Evolutionary conservation across 2,113 vertebrate species (phyloP), one percentile per base, ranked within the genome.

Genomic region (Plestiodon gilberti): DNA sequence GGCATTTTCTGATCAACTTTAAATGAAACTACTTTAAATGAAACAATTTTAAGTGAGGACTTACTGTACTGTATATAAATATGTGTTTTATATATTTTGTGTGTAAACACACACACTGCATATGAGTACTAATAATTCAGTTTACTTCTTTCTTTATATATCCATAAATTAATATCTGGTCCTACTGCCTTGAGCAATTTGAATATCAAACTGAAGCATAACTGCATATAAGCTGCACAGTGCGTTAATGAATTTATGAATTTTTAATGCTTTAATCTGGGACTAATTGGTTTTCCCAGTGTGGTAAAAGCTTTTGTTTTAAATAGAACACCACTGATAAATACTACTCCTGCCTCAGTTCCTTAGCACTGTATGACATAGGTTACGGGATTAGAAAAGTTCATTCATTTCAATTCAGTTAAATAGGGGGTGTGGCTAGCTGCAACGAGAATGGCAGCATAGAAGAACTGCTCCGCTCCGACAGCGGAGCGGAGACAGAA

Each of bases 281-380:
- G 57, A 35, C 11, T 81, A 67, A 81, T 81, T 81, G 61, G 38
- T 81, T 81, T 81, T 65, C 62, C 38, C 78, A 81, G 38, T 81
- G 61, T 65, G 38, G 78, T 43, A 65, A 80, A 80, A 43, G 25
- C 35, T 28, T 65, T 48, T 78, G 77, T 65, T 80, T 80, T 28
- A 33, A 78, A 55, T n/a, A n/a, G 17, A 30, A 43, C 76, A n/a
- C 2, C 14, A 23, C 11, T 30, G 15, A 8, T 28, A 48, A 38
- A 67, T 48, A 20, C 17, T 6, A 11, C 62, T 65, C 15, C 7
- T 40, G 48, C 40, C 61, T 14, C 78, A 82, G 43, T 70, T 33
- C 25, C 28, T 82, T 28, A 57, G 43, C n/a, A 70, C 65, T 70
- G 11, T 8, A 20, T 65, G 61, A 15, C 55, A 78, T 78, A 57